Base-by-base conservation (phyloP, 2,888 invertebrate species). In the Hirtodrosophila cameraria region DNA sequence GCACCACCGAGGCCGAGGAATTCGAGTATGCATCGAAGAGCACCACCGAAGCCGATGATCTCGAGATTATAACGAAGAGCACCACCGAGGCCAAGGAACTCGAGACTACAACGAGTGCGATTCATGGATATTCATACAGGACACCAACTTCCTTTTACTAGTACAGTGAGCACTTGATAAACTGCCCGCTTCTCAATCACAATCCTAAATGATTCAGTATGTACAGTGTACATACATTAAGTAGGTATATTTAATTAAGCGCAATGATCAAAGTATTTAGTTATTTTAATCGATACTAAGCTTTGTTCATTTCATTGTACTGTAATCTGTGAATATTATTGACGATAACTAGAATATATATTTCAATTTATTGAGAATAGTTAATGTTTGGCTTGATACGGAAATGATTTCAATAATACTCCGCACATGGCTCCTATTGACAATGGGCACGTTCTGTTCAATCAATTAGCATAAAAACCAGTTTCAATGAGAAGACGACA, bases 391-490 rank as follows among this genome's bases (percentile, higher is more conserved):
- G 16, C 46, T 36, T 13, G n/a, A 15, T 57, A 50, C 70, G 70
- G 70, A 71, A 71, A 53, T 74, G 30, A 39, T 45, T 15, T 3
- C 33, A 5, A 50, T 23, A 7, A 35, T 30, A 38, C 38, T 31
- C 27, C 28, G 18, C 49, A 36, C 43, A 18, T 3, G 48, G 60
- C 46, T 38, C 25, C 18, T 36, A 49, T 45, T 68, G 53, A 74
- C 69, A 71, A 63, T 74, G 53, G 49, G 38, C 42, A n/a, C 42
- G 30, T 54, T 62, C 69, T 71, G 57, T 74, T 16, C 12, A 11
- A 12, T 18, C 45, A 74, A 74, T 71, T 71, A 74, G 63, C 75
- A 74, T 71, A 48, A 8, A 71, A 71, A 71, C 70, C 69, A 36
- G 70, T 74, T 71, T 57, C 5, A 8, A 20, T 50, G 35, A 16